Evolutionary conservation across 2,797 vertebrate species (phyloP), one percentile per base, ranked within the genome.

Genomic region (Botia almorhae): DNA sequence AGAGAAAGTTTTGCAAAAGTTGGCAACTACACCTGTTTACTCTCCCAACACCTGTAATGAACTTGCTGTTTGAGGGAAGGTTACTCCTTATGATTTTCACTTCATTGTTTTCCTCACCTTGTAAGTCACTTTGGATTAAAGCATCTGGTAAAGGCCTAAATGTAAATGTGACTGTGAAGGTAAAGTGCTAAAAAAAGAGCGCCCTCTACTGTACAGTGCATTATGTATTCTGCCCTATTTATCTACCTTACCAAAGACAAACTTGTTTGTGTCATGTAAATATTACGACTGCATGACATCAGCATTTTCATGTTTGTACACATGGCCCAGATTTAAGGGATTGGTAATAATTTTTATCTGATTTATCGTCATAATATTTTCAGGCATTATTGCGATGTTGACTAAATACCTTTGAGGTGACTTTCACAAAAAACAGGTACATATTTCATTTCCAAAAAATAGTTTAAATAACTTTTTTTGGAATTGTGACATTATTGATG

Each of bases 121-220:
- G 23, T 26, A 26, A 26, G 23, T 26, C n/a, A 26, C 23, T 26
- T 26, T 26, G 23, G 23, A 26, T 26, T 1, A 26, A 26, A 26
- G 23, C 23, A 26, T 26, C 23, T 26, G 23, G 23, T 26, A 26
- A 26, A 26, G 1, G 23, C 23, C 23, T 26, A 26, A 26, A 26
- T 26, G 23, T 26, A 26, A 26, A 26, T 26, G 23, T 81, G 78
- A 84, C 13, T 12, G 69, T 64, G 63, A 81, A 81, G 79, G 82
- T 84, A 63, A 78, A 19, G 6, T 21, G 14, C 11, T 23, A 56
- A 17, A 14, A 21, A 51, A 56, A 23, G 33, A 55, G 78, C 7
- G 36, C 74, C 82, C 78, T 78, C 82, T 84, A 56, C 74, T 78
- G 69, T 77, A 8, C 19, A 63, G 17, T 68, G 16, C 23, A 60